Percentiles rank a stretch among this genome's conserved stretches.
These are phyloP conservation scores for Ptilorrhoa leucosticta DNA, from an alignment of 2,113 vertebrate genomes.

Conservation along the genomic window DNA sequence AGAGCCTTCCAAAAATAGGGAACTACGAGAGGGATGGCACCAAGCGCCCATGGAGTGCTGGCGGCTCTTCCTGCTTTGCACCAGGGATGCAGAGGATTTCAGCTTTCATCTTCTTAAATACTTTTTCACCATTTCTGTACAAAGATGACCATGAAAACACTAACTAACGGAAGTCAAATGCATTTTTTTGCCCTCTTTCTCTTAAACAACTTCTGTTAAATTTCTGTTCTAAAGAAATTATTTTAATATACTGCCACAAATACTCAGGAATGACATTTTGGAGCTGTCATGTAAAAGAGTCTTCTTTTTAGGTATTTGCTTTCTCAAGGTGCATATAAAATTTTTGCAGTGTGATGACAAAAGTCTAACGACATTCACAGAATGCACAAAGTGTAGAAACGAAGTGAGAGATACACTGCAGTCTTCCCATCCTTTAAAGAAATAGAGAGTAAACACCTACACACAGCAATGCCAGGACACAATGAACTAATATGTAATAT, in stretches of 20 bases:
- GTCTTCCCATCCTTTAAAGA: background rate
- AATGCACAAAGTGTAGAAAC: background rate
- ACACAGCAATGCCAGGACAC: background rate
- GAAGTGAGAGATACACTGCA: background rate
- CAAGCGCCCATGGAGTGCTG: accelerated
- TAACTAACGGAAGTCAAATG: background rate
- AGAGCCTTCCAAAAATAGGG: constrained; percentile 56
- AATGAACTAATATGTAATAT: background rate
- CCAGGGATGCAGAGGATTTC: background rate
- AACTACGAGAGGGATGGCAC: background rate
- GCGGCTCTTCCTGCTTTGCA: background rate
- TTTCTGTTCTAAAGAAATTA: background rate
- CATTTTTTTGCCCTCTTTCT: accelerated
- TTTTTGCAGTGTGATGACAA: background rate
- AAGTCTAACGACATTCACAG: background rate
- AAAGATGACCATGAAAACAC: background rate
- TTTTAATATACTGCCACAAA: background rate
- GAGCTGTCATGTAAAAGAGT: background rate
- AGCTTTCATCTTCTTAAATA: background rate
- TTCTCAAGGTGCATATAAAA: background rate
- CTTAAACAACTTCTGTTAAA: background rate
- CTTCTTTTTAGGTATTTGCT: background rate
- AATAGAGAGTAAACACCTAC: background rate
- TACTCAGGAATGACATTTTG: background rate
- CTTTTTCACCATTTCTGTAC: background rate